Evolutionary conservation across 2,888 invertebrate species (phyloP).

Genomic region (Cantharis nigra): DNA sequence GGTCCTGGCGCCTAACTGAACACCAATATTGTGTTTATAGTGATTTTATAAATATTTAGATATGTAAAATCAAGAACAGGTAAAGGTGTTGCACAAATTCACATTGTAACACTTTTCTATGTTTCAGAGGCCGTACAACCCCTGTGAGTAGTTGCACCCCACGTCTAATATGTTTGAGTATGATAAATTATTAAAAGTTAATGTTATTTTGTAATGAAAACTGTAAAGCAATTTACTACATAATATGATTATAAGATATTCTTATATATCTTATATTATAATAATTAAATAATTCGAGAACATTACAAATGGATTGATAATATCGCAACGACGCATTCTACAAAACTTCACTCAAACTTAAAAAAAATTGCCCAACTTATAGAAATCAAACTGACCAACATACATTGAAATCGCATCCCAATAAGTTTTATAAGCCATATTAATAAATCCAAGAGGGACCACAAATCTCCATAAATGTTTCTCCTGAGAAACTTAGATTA

Average conservation of each 20-base stretch:
- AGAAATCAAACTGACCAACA: neutral
- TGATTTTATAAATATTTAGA: slow-evolving; percentile 35
- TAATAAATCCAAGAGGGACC: neutral
- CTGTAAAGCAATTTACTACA: neutral
- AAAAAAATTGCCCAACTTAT: neutral
- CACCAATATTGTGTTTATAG: slow-evolving; percentile 21
- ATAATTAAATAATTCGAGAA: no score
- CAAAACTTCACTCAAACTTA: neutral
- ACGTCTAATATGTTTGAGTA: neutral
- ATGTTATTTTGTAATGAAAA: neutral
- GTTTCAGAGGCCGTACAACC: slow-evolving; percentile 18
- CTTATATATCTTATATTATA: no score
- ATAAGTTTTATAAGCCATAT: neutral
- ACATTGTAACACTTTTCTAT: slow-evolving; percentile 32
- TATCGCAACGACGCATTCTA: neutral
- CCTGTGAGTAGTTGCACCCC: slow-evolving; percentile 20
- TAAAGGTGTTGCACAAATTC: slow-evolving; percentile 36
- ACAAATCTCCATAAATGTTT: neutral
- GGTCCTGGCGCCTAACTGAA: slow-evolving; percentile 25
- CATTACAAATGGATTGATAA: neutral
- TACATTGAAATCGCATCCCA: neutral
- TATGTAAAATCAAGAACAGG: slow-evolving; percentile 32
- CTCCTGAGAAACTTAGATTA: neutral
- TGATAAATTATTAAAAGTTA: slow-evolving; percentile 21
- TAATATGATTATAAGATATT: neutral